phyloP scores from a whole-genome alignment of 2,113 vertebrate species.

The cat (Felis catus) region DNA sequence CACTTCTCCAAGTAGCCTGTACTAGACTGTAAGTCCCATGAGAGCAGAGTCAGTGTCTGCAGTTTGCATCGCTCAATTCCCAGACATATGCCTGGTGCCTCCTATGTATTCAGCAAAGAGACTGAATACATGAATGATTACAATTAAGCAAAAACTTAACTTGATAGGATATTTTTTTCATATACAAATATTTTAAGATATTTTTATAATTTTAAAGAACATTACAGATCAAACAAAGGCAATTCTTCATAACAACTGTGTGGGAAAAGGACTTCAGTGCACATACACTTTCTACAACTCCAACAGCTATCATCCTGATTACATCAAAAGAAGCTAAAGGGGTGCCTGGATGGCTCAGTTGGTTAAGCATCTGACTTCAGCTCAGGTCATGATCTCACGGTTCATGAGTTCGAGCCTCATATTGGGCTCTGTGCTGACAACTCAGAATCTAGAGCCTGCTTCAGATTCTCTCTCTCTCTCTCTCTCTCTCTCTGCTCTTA shows the following conservation, averaged over 20 bases:
- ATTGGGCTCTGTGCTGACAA: too few relatives aligned
- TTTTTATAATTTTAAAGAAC: slow-evolving; percentile 19
- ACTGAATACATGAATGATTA: neutral
- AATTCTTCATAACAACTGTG: neutral
- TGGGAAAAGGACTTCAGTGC: neutral
- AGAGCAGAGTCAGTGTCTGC: neutral
- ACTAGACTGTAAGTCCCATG: neutral
- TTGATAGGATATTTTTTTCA: neutral
- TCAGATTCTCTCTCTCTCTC: too few relatives aligned
- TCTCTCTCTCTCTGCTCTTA: too few relatives aligned
- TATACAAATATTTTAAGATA: neutral
- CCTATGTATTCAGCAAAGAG: neutral
- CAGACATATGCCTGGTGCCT: neutral
- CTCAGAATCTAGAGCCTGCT: too few relatives aligned
- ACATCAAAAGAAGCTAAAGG: slow-evolving; percentile 34
- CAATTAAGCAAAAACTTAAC: neutral
- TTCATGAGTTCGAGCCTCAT: too few relatives aligned
- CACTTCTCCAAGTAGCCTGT: neutral
- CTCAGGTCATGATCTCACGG: too few relatives aligned
- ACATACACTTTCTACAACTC: neutral
- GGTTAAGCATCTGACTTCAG: too few relatives aligned
- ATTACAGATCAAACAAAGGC: neutral
- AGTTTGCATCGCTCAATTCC: neutral
- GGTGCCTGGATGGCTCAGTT: too few relatives aligned
- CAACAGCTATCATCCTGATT: neutral